A percentile compares a stretch with the other conserved stretches of the same genome.
phyloP scores from a whole-genome alignment of 92 coral and sea anemone genomes.

The Chrysogorgia sp. region DNA sequence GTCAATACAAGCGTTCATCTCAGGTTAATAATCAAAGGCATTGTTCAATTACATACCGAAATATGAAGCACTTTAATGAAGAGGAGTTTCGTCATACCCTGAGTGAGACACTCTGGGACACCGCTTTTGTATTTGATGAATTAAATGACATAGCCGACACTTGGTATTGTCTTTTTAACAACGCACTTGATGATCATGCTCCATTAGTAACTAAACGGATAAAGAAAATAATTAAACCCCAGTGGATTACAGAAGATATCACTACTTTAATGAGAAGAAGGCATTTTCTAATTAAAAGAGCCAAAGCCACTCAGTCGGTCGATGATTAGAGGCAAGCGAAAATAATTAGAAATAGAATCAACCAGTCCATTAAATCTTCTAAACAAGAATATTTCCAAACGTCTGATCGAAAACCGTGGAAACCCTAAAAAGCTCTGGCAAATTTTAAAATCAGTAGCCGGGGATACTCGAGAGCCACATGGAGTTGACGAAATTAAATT shows the following conservation, averaged over 20 bases:
- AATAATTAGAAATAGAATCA: constrained; percentile 3
- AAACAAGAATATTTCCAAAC: constrained; percentile 7
- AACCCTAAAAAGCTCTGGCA: no score
- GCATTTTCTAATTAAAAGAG: background rate
- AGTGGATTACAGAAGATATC: background rate
- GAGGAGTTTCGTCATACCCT: constrained; percentile 20
- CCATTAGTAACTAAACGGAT: constrained; percentile 27
- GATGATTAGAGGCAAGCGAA: background rate
- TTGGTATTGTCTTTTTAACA: constrained; percentile 37
- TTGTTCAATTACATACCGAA: constrained; percentile 16
- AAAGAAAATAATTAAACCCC: constrained; percentile 8
- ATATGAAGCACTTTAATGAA: constrained; percentile 31
- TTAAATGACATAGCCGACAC: constrained; percentile 22
- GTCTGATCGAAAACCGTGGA: constrained; percentile 1
- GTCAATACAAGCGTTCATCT: constrained; percentile 2
- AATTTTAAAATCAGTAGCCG: no score
- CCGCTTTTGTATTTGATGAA: constrained; percentile 41
- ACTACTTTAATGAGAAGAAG: no score
- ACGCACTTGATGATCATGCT: constrained; percentile 32
- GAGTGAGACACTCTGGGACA: constrained; percentile 46
- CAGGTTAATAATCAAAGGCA: constrained; percentile 1
- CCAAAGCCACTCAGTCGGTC: constrained; percentile 7
- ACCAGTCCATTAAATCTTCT: background rate
- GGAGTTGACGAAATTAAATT: no score
- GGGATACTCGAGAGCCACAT: no score